A percentile compares a stretch with the other conserved stretches of the same genome.
These are phyloP conservation scores for Dicranocentrus wangi DNA, from an alignment of 2,888 invertebrate species.

Conservation along the genomic window DNA sequence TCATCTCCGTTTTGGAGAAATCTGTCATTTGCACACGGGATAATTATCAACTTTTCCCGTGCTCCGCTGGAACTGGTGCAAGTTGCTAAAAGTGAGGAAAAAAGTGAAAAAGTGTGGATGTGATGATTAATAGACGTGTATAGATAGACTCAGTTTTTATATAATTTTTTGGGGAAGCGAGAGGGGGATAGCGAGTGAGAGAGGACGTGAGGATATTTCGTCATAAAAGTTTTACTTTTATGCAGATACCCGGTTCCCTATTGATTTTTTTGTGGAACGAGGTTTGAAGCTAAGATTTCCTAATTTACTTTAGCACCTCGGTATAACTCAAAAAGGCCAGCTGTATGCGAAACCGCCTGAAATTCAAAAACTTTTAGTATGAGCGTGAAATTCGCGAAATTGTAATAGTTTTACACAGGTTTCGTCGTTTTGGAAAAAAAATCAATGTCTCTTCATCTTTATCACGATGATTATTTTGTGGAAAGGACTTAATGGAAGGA, in stretches of 20 bases:
- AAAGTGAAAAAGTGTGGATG: not conserved
- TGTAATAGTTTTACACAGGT: not conserved
- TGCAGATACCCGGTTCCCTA: not conserved
- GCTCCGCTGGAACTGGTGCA: not conserved
- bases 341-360: too few species aligned
- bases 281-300: not conserved
- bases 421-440: too few species aligned
- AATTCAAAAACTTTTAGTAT: not conserved
- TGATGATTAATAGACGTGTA: not conserved
- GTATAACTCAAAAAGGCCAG: too few species aligned
- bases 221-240: not conserved
- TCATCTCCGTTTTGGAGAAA: not conserved
- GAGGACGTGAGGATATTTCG: not conserved
- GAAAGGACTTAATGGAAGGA: not conserved
- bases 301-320: too few species aligned
- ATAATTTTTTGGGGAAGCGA: not conserved
- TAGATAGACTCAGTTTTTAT: not conserved
- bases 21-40: slow-evolving; percentile 11
- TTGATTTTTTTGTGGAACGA: not conserved
- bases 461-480: not conserved
- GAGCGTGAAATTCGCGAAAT: not conserved
- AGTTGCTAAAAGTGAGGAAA: not conserved
- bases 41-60: not conserved
- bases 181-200: not conserved
- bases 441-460: not conserved